Evolutionary conservation across 2,888 invertebrate species (phyloP), one percentile per base, ranked within the genome.

Genomic region (Trichopria drosophilae): DNA sequence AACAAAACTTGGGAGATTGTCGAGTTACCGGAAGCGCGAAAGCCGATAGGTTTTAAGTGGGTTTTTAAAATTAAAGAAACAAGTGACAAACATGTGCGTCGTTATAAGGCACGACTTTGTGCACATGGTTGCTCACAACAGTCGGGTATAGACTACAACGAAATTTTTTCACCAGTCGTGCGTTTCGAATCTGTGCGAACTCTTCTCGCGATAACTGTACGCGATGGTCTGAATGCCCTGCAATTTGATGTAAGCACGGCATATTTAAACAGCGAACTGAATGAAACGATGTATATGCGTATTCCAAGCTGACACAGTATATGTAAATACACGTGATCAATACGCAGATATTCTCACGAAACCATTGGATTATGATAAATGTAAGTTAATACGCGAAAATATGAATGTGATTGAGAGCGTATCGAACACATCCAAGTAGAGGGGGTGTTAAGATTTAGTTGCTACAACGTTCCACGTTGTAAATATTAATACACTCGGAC

Each of bases 121-220:
- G 53, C 53, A 9, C 28, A 49, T 40, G 48, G 53, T 3, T 49
- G 18, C 12, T 26, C 40, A 2, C 53, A 53, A 19, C 9, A 35
- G 16, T 23, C n/a, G 4, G 48, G 41, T 1, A 13, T 37, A 2
- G 47, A 52, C 20, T 52, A 24, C 22, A 20, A 24, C 9, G 42
- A 52, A 10, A 31, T 34, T 9, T 48, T 52, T 19, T 42, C 43
- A 7, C 47, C 47, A 4, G 43, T 43, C 13, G 52, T 37, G 5
- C 23, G 52, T 16, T 47, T 16, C 10, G 47, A 47, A 4, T 47
- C 47, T n/a, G n/a, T n/a, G n/a, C n/a, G n/a, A n/a, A n/a, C n/a
- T n/a, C n/a, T n/a, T n/a, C n/a, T n/a, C n/a, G n/a, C n/a, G n/a
- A n/a, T n/a, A n/a, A n/a, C n/a, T n/a, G n/a, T n/a, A n/a, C n/a